These are phyloP conservation scores for Eilema griseolum DNA, from an alignment of 2,888 invertebrate species.

Conservation along the genomic window DNA sequence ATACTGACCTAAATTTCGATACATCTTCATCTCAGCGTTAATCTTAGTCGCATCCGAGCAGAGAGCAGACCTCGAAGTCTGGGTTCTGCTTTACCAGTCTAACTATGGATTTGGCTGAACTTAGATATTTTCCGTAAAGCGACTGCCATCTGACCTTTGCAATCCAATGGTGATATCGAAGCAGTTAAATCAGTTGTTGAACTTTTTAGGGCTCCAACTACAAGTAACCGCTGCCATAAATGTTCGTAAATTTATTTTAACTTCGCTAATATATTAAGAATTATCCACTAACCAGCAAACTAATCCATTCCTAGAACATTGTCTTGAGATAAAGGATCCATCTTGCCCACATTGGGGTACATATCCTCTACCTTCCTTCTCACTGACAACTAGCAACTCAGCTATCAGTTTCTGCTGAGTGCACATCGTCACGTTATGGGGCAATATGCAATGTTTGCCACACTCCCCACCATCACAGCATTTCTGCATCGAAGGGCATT, in stretches of 20 bases:
- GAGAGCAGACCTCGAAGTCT: no score
- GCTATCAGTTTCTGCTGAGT: constrained; percentile 92
- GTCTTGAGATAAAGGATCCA: constrained; percentile 91
- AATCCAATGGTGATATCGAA: no score
- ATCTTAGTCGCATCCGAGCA: no score
- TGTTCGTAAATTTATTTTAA: no score
- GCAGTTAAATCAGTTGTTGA: no score
- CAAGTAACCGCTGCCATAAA: no score
- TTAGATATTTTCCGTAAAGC: no score
- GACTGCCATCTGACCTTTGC: no score
- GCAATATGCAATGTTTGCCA: constrained; percentile 91
- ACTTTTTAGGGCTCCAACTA: no score
- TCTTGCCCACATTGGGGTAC: constrained; percentile 92
- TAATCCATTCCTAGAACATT: constrained; percentile 94
- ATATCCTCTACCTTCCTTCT: constrained; percentile 93
- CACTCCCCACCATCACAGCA: constrained; percentile 92
- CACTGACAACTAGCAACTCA: constrained; percentile 91
- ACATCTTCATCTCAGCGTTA: no score
- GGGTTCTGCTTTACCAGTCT: no score
- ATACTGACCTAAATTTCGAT: not conserved
- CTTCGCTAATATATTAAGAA: not conserved
- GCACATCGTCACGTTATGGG: constrained; percentile 92
- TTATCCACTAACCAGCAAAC: constrained; percentile 90
- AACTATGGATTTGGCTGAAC: no score
- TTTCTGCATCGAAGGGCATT: constrained; percentile 93